These are phyloP conservation scores for Philaenus spumarius DNA, from an alignment of 1,140 invertebrate species.

Conservation along the genomic window DNA sequence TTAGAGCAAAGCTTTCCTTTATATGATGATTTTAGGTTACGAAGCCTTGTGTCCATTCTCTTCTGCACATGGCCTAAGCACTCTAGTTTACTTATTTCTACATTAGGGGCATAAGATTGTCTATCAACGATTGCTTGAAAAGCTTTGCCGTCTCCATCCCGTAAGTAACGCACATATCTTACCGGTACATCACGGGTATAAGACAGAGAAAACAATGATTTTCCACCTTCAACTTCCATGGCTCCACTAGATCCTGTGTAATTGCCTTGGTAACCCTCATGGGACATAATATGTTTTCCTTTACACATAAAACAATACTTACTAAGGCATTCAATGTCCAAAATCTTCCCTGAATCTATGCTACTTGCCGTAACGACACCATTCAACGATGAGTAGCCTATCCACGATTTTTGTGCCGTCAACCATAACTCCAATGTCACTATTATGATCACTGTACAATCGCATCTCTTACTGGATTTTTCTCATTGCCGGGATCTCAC, in stretches of 20 bases:
- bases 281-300: background rate
- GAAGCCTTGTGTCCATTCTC: background rate
- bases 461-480: too few species aligned
- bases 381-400: too few species aligned
- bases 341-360: background rate
- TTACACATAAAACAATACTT: background rate
- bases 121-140: background rate
- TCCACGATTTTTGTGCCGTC: too few species aligned
- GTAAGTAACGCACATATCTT: background rate
- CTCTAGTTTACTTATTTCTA: background rate
- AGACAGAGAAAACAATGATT: background rate
- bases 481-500: too few species aligned
- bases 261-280: too few species aligned
- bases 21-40: slow-evolving; percentile 16
- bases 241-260: background rate
- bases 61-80: background rate
- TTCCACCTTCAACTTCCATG: background rate
- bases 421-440: too few species aligned
- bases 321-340: background rate
- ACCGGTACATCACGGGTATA: background rate
- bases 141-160: background rate
- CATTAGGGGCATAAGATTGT: background rate
- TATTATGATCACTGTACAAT: too few species aligned
- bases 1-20: slow-evolving; percentile 9
- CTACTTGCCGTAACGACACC: background rate